Conservation (phyloP, 1,140 invertebrate genomes). For the Melanaphis sacchari region DNA sequence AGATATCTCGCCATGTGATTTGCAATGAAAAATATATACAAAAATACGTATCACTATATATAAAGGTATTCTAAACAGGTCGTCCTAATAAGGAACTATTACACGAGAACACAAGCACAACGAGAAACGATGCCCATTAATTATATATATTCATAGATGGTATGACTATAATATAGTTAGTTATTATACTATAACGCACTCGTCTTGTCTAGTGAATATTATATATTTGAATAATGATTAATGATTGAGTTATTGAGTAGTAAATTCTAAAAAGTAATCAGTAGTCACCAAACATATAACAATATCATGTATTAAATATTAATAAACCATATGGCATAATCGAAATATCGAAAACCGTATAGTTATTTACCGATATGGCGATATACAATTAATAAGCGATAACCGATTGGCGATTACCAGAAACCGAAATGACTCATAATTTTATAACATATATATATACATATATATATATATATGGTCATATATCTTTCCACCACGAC, state of each 20-base stretch:
- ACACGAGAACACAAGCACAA: neutral
- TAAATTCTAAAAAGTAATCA: neutral
- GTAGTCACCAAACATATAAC: neutral
- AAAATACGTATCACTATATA: neutral
- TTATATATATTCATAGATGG: neutral
- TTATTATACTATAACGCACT: neutral
- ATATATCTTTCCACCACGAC: neutral
- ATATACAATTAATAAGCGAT: no score
- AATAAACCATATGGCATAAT: neutral
- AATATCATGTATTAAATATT: no score
- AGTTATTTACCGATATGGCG: no score
- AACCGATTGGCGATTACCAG: no score
- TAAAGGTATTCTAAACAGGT: neutral
- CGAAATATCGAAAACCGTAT: neutral
- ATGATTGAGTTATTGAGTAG: neutral
- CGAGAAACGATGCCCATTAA: neutral
- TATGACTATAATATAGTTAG: no score
- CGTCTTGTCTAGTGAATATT: neutral
- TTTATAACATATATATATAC: no score
- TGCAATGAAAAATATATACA: neutral
- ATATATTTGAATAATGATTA: neutral
- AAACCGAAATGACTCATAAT: no score
- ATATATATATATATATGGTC: no score
- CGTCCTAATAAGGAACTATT: conserved; percentile 2
- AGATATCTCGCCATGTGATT: neutral